A percentile compares a stretch with the other conserved stretches of the same genome.
Conservation (phyloP, 2,113 vertebrate species). For the Pleuronectes platessa region DNA sequence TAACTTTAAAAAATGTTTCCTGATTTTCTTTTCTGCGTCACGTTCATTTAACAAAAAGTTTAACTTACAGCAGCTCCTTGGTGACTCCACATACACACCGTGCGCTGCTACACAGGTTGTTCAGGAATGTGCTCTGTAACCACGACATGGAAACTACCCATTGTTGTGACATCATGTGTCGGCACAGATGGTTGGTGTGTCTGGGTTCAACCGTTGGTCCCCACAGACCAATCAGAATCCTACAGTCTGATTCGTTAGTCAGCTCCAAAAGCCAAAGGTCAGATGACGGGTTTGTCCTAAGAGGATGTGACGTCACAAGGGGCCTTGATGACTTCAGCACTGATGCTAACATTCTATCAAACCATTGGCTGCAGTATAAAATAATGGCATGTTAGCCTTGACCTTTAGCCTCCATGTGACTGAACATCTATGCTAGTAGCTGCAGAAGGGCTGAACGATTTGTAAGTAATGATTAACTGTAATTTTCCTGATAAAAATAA, state of each 20-base stretch:
- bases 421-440: neutral
- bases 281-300: neutral
- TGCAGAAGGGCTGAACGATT: neutral
- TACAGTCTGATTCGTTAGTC: neutral
- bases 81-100: conserved; percentile 43
- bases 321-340: neutral
- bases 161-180: conserved; percentile 5
- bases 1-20: conserved; percentile 2
- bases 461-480: neutral
- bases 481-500: neutral
- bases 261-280: conserved; percentile 17
- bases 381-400: neutral
- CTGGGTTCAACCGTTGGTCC: neutral
- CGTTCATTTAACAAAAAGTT: conserved; percentile 12
- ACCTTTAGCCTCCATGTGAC: neutral
- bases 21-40: conserved; percentile 31
- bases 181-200: conserved; percentile 19
- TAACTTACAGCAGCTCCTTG: neutral
- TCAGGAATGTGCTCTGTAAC: conserved; percentile 66
- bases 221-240: neutral
- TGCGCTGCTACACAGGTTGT: conserved; percentile 30
- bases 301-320: neutral
- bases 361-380: neutral
- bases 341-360: neutral
- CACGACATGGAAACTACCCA: conserved; percentile 13